Base-by-base conservation (phyloP, 2,797 vertebrate genomes). In the Ispidina lecontei region DNA sequence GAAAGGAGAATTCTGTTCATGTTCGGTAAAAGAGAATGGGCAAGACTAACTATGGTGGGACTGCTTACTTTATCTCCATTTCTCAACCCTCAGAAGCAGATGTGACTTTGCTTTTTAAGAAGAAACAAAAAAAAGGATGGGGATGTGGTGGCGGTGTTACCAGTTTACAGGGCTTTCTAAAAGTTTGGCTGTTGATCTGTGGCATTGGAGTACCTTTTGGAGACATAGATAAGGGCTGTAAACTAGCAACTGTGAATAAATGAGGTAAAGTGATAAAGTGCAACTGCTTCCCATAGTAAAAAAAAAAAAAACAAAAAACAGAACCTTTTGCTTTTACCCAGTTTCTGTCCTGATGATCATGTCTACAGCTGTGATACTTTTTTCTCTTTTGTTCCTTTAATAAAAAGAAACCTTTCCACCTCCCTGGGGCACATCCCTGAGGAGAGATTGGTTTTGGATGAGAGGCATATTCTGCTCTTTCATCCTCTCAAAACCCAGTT, bases 401-500 rank as follows among this genome's bases (percentile, higher is more conserved):
- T 82, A 69, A 79, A 75, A 92, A 86, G 46, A 91, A 80, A 70
- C 14, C 11, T 81, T 9, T 12, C 21, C 7, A 3, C 9, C 37
- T 92, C 73, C 92, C 68, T 68, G 60, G 59, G 59, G 33, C 29
- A 70, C 55, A 44, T 74, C 59, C 49, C 41, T 21, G 26, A 87
- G 44, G 73, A 91, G 28, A 89, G 39, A 54, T 49, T 59, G 12
- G 2, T 59, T 96, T 88, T 35, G 56, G n/a, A 70, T 84, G n/a
- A 70, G 67, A 73, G 84, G 37, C 59, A n/a, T 64, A 44, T 81
- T 86, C 67, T 78, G 17, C 20, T 70, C 63, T 92, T 96, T 93
- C n/a, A 92, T 92, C 56, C 73, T 92, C 14, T 74, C 59, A 86
- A 75, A 86, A 79, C 3, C 2, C 28, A 54, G 33, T 89, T 91